Conservation (phyloP, 2,113 vertebrate species). For the Girardinichthys multiradiatus region DNA sequence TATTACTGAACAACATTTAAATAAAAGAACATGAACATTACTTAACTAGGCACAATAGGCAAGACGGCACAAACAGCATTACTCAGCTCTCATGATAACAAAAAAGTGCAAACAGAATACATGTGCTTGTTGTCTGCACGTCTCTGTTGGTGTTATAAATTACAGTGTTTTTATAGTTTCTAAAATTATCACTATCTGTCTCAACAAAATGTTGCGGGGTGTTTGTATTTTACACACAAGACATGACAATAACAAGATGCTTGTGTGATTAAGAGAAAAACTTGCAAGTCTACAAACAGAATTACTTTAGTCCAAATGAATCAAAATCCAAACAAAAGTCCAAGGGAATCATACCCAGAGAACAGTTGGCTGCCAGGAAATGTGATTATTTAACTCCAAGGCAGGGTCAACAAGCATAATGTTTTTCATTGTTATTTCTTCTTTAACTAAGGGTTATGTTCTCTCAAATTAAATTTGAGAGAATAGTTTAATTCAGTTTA, state of each 20-base stretch:
- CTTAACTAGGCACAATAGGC: slow-evolving; percentile 54
- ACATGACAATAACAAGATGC: neutral
- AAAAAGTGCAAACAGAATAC: slow-evolving; percentile 30
- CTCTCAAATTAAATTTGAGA: too few species aligned
- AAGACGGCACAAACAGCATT: slow-evolving; percentile 61
- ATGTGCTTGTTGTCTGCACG: slow-evolving; percentile 34
- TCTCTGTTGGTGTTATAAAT: slow-evolving; percentile 50
- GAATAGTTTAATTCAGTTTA: too few species aligned
- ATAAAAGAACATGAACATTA: slow-evolving; percentile 74
- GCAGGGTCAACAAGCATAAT: too few species aligned
- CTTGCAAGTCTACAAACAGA: neutral
- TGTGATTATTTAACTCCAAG: too few species aligned
- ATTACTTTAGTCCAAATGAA: neutral
- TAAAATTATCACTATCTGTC: slow-evolving; percentile 23
- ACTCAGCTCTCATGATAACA: slow-evolving; percentile 53
- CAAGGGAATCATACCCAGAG: too few species aligned
- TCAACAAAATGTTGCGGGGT: neutral
- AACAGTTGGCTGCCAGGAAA: too few species aligned
- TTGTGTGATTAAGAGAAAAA: neutral
- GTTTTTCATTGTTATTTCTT: too few species aligned
- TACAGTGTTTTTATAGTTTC: slow-evolving; percentile 26
- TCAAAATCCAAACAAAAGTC: neutral
- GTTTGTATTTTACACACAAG: neutral
- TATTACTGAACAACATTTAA: slow-evolving; percentile 66
- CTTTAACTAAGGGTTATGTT: too few species aligned